These are phyloP conservation scores for Noctuana brunneofusca DNA, from an alignment of 2,888 invertebrate species.

Conservation along the genomic window DNA sequence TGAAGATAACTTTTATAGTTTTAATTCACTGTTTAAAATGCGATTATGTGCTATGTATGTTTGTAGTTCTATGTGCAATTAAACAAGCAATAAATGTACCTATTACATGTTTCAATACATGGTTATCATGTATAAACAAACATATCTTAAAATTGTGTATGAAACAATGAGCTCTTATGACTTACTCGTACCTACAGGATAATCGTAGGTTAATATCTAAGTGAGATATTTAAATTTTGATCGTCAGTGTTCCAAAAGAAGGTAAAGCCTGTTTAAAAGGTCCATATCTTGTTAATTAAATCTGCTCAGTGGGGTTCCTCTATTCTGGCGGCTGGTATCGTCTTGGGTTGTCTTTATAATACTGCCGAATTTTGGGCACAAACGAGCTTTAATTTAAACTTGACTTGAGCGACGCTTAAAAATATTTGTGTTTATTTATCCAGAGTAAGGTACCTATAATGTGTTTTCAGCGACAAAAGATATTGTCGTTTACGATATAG, in stretches of 20 bases:
- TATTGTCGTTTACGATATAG: slow-evolving; percentile 30
- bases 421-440: slow-evolving; percentile 35
- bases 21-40: background rate
- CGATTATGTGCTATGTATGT: no score
- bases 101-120: no score
- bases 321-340: slow-evolving; percentile 58
- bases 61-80: no score
- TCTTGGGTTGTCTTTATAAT: slow-evolving; percentile 65
- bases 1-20: slow-evolving; percentile 7
- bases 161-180: no score
- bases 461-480: slow-evolving; percentile 52
- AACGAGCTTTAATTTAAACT: slow-evolving; percentile 76
- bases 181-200: no score
- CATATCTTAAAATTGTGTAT: no score
- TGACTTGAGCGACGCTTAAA: slow-evolving; percentile 48
- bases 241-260: slow-evolving; percentile 75
- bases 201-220: slow-evolving; percentile 36
- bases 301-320: slow-evolving; percentile 75
- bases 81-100: no score
- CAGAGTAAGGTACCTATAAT: slow-evolving; percentile 43
- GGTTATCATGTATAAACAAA: no score
- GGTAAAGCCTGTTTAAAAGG: slow-evolving; percentile 76
- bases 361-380: slow-evolving; percentile 75
- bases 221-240: slow-evolving; percentile 60
- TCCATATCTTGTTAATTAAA: slow-evolving; percentile 82